Evolutionary conservation across 2,888 invertebrate species (phyloP), one percentile per base, ranked within the genome.

Genomic region (Drosophila affinis): DNA sequence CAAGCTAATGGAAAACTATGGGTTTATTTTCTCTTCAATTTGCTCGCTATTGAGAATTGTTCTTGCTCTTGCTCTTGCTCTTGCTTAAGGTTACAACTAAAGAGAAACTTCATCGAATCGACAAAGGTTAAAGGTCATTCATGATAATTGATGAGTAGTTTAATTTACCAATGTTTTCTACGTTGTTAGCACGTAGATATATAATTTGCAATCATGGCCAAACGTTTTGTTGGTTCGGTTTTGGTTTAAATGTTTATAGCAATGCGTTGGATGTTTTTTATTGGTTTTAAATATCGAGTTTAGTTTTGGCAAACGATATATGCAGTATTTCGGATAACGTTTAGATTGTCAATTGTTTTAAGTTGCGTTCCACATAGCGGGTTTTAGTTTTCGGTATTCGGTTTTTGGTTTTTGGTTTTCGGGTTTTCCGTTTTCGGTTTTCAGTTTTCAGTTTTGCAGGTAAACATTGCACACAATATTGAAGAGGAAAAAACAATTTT

Each of bases 131-230:
- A 21, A 21, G 21, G 21, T 21, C 21, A 73, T 69, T 72, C 59
- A 67, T 53, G 63, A 52, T 62, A 48, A 51, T 73, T 70, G 74
- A 56, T 72, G 59, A 72, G 68, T 72, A 72, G 68, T 72, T 59
- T 64, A 83, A 90, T 90, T 90, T 90, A 90, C 90, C 90, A 88
- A 90, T 89, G 81, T 91, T 91, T 89, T 90, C 90, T 90, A 90
- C 85, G 84, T 80, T 85, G 79, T 81, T 76, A 75, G 71, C 80
- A 63, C 74, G 76, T 59, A 75, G 73, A 69, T 59, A 46, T 29
- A 24, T 24, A 21, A 21, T 29, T 29, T 29, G 29, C 29, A 29
- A 29, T 56, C 73, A 70, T 70, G 46, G 78, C 64, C 78, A 68
- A 76, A 76, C 71, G 63, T 75, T 72, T 75, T 65, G 72, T 78